Evolutionary conservation across 1,140 invertebrate species (phyloP).

Genomic region (Potamilus streckersoni): DNA sequence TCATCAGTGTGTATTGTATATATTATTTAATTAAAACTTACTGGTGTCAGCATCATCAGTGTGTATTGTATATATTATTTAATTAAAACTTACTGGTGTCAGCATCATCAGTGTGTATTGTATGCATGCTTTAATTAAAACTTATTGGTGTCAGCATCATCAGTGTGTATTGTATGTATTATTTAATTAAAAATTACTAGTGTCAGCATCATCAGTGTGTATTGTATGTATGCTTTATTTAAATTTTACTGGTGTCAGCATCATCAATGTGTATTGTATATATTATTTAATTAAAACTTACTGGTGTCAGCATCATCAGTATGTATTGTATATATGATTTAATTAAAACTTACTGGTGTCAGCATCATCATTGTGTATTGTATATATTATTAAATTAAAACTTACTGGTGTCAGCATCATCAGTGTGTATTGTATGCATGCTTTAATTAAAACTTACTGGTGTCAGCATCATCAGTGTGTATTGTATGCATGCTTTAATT

Average conservation of each 20-base stretch:
- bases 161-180: too few species aligned
- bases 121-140: too few species aligned
- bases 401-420: constrained; percentile 74
- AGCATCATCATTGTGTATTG: too few species aligned
- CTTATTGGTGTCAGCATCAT: not conserved
- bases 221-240: too few species aligned
- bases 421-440: constrained; percentile 69
- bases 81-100: constrained; percentile 56
- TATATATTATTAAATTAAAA: too few species aligned
- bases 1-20: constrained; percentile 74
- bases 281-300: constrained; percentile 15
- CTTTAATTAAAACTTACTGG: not conserved
- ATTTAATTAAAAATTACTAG: constrained; percentile 37
- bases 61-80: too few species aligned
- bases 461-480: too few species aligned
- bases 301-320: constrained; percentile 77
- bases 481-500: too few species aligned
- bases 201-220: constrained; percentile 81
- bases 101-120: constrained; percentile 79
- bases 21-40: not conserved
- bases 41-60: too few species aligned
- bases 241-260: not conserved
- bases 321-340: constrained; percentile 54
- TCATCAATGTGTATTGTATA: too few species aligned
- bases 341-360: not conserved